Conservation (phyloP, 1,140 invertebrate species). For the Pseudomyrmex pallidus region DNA sequence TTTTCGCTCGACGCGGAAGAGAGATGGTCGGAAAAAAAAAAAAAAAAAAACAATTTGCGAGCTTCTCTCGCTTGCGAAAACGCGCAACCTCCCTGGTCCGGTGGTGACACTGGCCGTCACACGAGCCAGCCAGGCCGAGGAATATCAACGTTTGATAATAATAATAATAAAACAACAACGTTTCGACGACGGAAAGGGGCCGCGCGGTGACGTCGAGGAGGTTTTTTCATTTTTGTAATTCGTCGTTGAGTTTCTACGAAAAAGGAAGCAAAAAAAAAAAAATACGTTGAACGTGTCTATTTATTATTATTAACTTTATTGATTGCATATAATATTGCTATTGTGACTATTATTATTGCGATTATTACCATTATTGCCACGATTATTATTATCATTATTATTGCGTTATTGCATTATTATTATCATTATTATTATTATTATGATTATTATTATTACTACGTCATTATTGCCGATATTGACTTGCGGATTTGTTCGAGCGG, state of each 20-base stretch:
- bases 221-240: constrained; percentile 80
- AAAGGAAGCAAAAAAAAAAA: constrained; percentile 20
- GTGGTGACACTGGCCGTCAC: background rate
- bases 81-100: too few species aligned
- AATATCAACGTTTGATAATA: too few species aligned
- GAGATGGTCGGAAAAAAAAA: constrained; percentile 5
- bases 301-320: constrained; percentile 81
- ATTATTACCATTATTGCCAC: constrained; percentile 64
- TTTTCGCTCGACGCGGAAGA: constrained; percentile 33
- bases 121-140: background rate
- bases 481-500: constrained; percentile 74
- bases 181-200: constrained; percentile 50
- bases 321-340: constrained; percentile 65
- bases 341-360: constrained; percentile 71
- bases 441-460: constrained; percentile 32
- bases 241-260: constrained; percentile 81
- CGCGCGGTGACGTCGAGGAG: constrained; percentile 67
- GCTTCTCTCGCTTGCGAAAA: background rate
- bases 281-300: constrained; percentile 79
- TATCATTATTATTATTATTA: constrained; percentile 57
- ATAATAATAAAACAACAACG: background rate
- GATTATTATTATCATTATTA: constrained; percentile 70
- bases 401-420: constrained; percentile 62
- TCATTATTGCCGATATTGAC: constrained; percentile 71
- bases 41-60: constrained; percentile 17